phyloP scores from a whole-genome alignment of 2,797 vertebrate genomes.

The Schizothorax lantsangensis region DNA sequence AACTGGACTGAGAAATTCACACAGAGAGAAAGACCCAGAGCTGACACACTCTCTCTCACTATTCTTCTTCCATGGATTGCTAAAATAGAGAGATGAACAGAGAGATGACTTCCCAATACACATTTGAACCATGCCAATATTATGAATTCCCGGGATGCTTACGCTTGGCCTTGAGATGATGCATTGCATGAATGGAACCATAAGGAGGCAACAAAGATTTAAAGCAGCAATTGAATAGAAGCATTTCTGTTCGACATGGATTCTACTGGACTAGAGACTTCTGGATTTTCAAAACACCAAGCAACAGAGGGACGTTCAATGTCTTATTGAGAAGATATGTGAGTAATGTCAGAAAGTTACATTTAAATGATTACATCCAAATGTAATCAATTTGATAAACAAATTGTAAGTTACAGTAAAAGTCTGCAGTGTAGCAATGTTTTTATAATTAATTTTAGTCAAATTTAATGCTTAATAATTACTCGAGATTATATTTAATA shows the following conservation, averaged over 20 bases:
- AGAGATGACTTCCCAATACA: background rate
- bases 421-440: background rate
- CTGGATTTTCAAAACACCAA: slow-evolving; percentile 17
- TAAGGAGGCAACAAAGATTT: slow-evolving; percentile 34
- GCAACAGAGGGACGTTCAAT: slow-evolving; percentile 24
- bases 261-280: slow-evolving; percentile 8
- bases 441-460: background rate
- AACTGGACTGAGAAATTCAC: slow-evolving; percentile 26
- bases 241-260: background rate
- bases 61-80: background rate
- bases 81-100: slow-evolving; percentile 1
- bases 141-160: slow-evolving; percentile 10
- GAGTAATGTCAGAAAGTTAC: slow-evolving; percentile 40
- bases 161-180: slow-evolving; percentile 13
- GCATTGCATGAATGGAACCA: slow-evolving; percentile 30
- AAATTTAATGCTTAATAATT: background rate
- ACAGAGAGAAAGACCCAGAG: slow-evolving; percentile 15
- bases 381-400: background rate
- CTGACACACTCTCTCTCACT: slow-evolving; percentile 12
- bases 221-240: slow-evolving; percentile 12
- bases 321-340: slow-evolving; percentile 48
- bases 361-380: background rate
- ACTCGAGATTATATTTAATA: background rate
- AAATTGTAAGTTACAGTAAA: background rate
- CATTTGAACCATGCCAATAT: slow-evolving; percentile 2